phyloP scores from a whole-genome alignment of 2,888 invertebrate genomes.

The Ephialtes manifestator region DNA sequence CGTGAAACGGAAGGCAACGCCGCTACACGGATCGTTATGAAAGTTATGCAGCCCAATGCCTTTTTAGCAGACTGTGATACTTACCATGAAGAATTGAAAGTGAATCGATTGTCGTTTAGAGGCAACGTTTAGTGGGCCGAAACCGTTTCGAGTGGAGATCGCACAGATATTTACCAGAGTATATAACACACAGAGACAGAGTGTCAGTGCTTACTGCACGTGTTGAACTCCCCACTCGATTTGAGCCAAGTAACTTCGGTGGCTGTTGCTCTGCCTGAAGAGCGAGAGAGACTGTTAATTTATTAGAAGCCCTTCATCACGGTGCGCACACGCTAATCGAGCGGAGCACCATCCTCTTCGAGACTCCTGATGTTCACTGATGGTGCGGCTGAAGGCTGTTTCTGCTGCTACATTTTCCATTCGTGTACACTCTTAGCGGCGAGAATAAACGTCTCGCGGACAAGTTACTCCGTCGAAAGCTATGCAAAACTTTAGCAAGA shows the following conservation, averaged over 20 bases:
- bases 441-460: slow-evolving; percentile 64
- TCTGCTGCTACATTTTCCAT: slow-evolving; percentile 57
- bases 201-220: slow-evolving; percentile 8
- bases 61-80: neutral
- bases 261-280: slow-evolving; percentile 30
- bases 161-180: neutral
- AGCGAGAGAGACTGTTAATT: slow-evolving; percentile 54
- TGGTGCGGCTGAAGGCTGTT: slow-evolving; percentile 49
- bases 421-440: slow-evolving; percentile 27
- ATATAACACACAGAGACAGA: neutral
- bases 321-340: slow-evolving; percentile 77
- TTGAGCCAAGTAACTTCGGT: slow-evolving; percentile 19
- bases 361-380: slow-evolving; percentile 50
- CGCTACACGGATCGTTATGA: neutral
- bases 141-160: slow-evolving; percentile 18
- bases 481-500: slow-evolving; percentile 3
- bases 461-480: slow-evolving; percentile 45
- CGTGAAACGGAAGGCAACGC: too few species aligned
- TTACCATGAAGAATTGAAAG: slow-evolving; percentile 31
- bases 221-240: slow-evolving; percentile 58
- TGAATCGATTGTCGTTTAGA: slow-evolving; percentile 42
- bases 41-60: neutral
- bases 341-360: slow-evolving; percentile 70
- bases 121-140: slow-evolving; percentile 20
- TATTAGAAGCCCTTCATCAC: slow-evolving; percentile 70